Evolutionary conservation across 2,113 vertebrate species (phyloP), one percentile per base, ranked within the genome.

Genomic region (Ancistrus triradiatus): DNA sequence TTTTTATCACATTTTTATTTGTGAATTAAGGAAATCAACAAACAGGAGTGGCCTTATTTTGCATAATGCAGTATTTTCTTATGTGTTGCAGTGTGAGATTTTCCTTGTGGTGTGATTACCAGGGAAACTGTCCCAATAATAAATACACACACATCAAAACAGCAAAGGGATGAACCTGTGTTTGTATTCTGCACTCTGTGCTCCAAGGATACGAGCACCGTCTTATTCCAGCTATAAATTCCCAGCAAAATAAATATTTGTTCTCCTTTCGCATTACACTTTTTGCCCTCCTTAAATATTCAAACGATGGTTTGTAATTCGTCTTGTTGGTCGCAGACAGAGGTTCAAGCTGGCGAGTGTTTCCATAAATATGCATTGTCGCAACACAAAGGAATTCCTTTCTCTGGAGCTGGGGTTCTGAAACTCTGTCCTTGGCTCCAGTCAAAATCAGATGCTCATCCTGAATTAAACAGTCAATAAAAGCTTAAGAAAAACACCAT

Each of bases 161-260:
- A 4, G 25, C 8, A 24, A 25, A 37, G 27, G 22, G 24, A 22
- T 8, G 25, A 37, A 44, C 37, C 33, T 58, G 62, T 87, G 82
- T 87, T 86, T 85, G 77, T 74, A 66, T 70, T 53, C 74, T 68
- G 75, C 74, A 69, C 76, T 60, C 22, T 1, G 61, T 49, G 77
- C 79, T 72, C 85, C 77, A 76, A 81, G 82, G 82, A 73, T 68
- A 86, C 85, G 63, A 51, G 69, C 66, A 33, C 65, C 71, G 71
- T 72, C 75, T 67, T 72, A 69, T 68, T 76, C 76, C 56, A 69
- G 74, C 78, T 80, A 75, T 85, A 83, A 83, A 86, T 85, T 79
- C 69, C 70, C 1, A 70, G 66, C 69, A 35, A 75, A 66, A 79
- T 85, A 86, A 84, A 87, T 84, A 85, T 86, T 87, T 86, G 78